phyloP scores from a whole-genome alignment of 1,140 invertebrate genomes.

The Apis dorsata region DNA sequence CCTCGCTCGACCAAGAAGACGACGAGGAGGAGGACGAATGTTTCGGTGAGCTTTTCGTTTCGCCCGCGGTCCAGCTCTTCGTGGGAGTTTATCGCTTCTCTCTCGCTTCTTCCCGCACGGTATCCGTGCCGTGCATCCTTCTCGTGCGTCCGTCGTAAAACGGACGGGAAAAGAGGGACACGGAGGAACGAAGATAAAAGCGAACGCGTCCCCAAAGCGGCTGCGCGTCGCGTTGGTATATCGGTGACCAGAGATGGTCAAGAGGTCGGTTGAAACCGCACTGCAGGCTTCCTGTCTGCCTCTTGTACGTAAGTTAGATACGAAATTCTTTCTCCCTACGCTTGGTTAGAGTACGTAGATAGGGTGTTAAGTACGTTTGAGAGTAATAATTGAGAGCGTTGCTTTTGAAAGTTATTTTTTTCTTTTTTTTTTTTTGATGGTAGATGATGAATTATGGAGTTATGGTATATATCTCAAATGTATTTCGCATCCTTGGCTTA shows the following conservation, averaged over 20 bases:
- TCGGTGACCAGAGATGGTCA: constrained; percentile 65
- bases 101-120: background rate
- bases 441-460: too few relatives aligned
- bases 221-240: constrained; percentile 50
- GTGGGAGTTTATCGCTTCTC: constrained; percentile 64
- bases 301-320: background rate
- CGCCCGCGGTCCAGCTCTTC: constrained; percentile 69
- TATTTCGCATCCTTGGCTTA: too few relatives aligned
- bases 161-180: constrained; percentile 14
- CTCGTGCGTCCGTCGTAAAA: constrained; percentile 16
- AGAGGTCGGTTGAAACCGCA: constrained; percentile 46
- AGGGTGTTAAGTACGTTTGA: too few relatives aligned
- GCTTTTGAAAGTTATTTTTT: too few relatives aligned
- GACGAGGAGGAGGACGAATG: constrained; percentile 49
- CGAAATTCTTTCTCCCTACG: too few relatives aligned
- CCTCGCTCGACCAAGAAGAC: constrained; percentile 58
- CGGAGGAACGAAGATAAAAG: constrained; percentile 53
- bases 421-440: too few relatives aligned
- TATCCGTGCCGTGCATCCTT: background rate
- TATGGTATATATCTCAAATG: too few relatives aligned
- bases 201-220: constrained; percentile 54
- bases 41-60: constrained; percentile 61
- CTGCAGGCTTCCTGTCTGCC: constrained; percentile 11
- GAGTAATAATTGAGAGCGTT: too few relatives aligned
- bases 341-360: too few relatives aligned